Conservation (phyloP, 2,113 vertebrate genomes). For the Ammodytes marinus region DNA sequence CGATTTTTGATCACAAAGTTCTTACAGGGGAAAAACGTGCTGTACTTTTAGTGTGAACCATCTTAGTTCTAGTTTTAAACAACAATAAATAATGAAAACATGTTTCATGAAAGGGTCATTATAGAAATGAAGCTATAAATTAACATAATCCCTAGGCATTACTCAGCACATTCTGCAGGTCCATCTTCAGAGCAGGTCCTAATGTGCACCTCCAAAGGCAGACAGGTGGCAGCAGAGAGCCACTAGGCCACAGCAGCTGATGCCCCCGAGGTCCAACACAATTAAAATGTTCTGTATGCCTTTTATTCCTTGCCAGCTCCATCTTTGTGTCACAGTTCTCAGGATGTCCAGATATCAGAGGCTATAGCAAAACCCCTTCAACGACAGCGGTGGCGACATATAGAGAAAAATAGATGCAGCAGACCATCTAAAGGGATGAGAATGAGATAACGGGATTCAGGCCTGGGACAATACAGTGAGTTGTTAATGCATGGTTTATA, state of each 20-base stretch:
- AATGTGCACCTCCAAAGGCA: slow-evolving; percentile 70
- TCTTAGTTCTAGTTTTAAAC: not conserved
- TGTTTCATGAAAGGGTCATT: not conserved
- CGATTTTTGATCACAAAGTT: not conserved
- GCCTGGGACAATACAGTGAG: slow-evolving; percentile 45
- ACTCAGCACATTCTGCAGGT: slow-evolving; percentile 66
- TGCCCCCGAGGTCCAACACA: slow-evolving; percentile 63
- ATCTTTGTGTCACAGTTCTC: slow-evolving; percentile 64
- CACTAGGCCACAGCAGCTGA: slow-evolving; percentile 49
- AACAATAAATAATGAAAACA: not conserved
- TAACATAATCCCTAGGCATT: slow-evolving; percentile 34
- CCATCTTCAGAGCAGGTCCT: not conserved
- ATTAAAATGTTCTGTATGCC: slow-evolving; percentile 68
- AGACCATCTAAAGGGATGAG: not conserved
- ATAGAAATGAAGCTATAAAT: not conserved
- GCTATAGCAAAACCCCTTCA: slow-evolving; percentile 25
- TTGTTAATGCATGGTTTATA: slow-evolving; percentile 26
- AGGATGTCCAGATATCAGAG: slow-evolving; percentile 43
- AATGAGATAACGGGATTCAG: slow-evolving; percentile 10
- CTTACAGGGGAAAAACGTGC: not conserved
- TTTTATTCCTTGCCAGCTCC: slow-evolving; percentile 73
- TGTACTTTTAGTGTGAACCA: not conserved
- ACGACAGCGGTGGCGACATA: slow-evolving; percentile 15
- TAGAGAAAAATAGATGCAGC: not conserved
- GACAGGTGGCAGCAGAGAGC: slow-evolving; percentile 98